Percentiles rank a stretch among this genome's conserved stretches.
Conservation (phyloP, 2,888 invertebrate genomes). For the Protophormia terraenovae region DNA sequence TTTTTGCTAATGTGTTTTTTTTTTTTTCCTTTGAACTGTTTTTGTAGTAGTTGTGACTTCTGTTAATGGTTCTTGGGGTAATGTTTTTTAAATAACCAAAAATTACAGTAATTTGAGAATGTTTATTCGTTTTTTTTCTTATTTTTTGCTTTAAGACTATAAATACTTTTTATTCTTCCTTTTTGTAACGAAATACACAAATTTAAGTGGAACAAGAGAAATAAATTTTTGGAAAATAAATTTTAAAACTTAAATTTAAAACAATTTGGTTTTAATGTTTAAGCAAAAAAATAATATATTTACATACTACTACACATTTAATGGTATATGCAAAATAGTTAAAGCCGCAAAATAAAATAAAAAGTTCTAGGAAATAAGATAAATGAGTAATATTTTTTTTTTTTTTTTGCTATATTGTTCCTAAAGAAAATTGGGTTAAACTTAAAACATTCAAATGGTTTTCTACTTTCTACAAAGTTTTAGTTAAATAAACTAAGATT, state of each 20-base stretch:
- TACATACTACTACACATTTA: too few relatives aligned
- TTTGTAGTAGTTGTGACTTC: constrained; percentile 57
- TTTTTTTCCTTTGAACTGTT: neutral
- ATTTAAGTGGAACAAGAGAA: constrained; percentile 34
- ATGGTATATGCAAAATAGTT: too few relatives aligned
- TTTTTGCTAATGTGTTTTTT: constrained; percentile 10
- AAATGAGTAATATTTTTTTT: neutral
- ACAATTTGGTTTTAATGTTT: neutral
- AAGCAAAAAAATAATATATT: neutral
- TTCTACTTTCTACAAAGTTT: too few relatives aligned
- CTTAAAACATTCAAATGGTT: constrained; percentile 8
- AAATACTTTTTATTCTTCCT: constrained; percentile 21
- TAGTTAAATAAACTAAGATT: neutral
- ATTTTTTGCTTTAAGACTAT: constrained; percentile 14
- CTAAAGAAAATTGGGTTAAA: constrained; percentile 10
- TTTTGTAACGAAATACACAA: neutral
- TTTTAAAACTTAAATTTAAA: constrained; percentile 34
- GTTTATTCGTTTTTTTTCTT: neutral
- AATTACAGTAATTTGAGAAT: constrained; percentile 64
- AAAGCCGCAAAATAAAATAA: neutral
- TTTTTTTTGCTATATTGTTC: neutral
- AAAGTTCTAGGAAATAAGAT: neutral
- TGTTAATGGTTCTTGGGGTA: constrained; percentile 62
- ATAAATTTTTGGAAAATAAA: neutral
- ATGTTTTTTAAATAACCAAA: constrained; percentile 65